Percentiles rank a stretch among this genome's conserved stretches.
These are phyloP conservation scores for Henricia sp. DNA, from an alignment of 53 echinoderm and acorn worm genomes.

Conservation along the genomic window DNA sequence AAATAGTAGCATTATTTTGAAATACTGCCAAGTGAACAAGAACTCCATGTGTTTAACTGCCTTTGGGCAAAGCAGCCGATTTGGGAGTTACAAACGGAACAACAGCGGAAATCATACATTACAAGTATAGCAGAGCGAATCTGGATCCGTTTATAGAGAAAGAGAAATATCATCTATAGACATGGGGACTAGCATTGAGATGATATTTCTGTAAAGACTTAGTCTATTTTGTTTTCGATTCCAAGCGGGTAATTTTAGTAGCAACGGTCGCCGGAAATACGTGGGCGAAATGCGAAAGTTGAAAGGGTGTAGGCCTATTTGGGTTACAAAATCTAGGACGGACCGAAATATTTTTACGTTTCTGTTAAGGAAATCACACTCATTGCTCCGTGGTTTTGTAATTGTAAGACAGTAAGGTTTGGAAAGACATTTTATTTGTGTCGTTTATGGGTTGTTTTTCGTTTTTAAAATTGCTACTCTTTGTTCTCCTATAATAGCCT, in stretches of 20 bases:
- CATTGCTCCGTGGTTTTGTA: no score
- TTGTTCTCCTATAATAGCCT: no score
- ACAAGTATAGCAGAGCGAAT: neutral
- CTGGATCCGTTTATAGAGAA: conserved; percentile 3
- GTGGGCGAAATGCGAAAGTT: conserved; percentile 21
- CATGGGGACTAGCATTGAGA: neutral
- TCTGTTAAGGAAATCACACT: no score
- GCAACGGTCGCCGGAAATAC: conserved; percentile 12
- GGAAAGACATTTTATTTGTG: no score
- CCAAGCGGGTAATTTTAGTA: neutral
- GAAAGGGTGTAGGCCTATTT: no score
- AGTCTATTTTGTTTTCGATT: conserved; percentile 31
- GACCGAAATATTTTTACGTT: no score
- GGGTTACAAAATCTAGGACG: no score
- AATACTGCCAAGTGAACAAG: neutral
- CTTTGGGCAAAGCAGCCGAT: neutral
- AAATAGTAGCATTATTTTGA: neutral
- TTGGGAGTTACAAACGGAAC: conserved; percentile 2
- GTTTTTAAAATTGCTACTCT: no score
- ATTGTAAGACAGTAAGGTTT: no score
- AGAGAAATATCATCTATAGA: neutral
- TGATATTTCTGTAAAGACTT: conserved; percentile 23
- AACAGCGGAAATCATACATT: conserved; percentile 32
- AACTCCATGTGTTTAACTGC: neutral
- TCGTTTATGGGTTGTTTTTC: no score